Evolutionary conservation across 2,797 vertebrate genomes (phyloP), one percentile per base, ranked within the genome.

Genomic region (Hylomyscus alleni): DNA sequence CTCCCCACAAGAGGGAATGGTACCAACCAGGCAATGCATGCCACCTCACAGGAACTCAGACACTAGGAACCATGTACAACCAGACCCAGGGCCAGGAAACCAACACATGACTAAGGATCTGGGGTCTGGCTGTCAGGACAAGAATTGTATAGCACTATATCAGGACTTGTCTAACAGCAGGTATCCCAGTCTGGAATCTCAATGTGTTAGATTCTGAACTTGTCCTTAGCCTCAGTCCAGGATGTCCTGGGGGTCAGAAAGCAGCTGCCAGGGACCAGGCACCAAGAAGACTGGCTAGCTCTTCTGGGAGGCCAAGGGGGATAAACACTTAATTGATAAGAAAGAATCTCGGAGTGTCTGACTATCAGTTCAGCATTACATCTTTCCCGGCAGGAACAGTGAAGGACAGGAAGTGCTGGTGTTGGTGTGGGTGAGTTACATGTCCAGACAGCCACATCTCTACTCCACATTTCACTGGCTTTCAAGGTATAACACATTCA

Each of bases 341-440:
- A 92, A 65, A 78, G 65, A 85, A 20, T 58, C 73, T 58, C 56
- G 65, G 62, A 29, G 52, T 72, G 31, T 95, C 85, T 96, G 77
- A 13, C 65, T 82, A 52, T 95, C 34, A 1, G 1, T 72, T 92
- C 89, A 54, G 4, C 14, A 22, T 56, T 15, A n/a, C 52, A 24
- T 73, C 47, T 69, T 29, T 54, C 84, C 37, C 14, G 22, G 89
- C 52, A 91, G n/a, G 24, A 92, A 92, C 86, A 87, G 84, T 89
- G 67, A 75, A 14, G 65, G 76, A 54, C 73, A 92, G 73, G 75
- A 72, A 80, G 77, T 73, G 81, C 60, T 76, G 24, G 73, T 50
- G 19, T 78, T 62, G 2, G n/a, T 56, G 4, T 94, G 82, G 44
- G 44, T 90, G 77, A 50, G 67, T 85, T 69, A 12, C 52, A 44